A percentile compares a stretch with the other conserved stretches of the same genome.
Evolutionary conservation across 2,888 invertebrate genomes (phyloP).

Genomic region (Oasisia sp.): DNA sequence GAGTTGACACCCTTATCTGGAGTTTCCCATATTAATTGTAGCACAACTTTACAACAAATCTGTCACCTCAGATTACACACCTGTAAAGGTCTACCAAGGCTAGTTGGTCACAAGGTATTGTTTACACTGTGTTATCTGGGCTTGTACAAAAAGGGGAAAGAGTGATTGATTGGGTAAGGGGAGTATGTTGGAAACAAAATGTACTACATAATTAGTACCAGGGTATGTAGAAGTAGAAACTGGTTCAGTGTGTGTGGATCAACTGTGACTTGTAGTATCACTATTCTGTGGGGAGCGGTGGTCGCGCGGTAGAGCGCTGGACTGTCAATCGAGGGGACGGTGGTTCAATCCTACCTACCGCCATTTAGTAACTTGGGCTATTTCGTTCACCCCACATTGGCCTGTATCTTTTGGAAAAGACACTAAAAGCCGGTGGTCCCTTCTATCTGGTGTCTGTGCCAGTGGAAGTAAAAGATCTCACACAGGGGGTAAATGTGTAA

Average conservation of each 20-base stretch:
- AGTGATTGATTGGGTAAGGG: background rate
- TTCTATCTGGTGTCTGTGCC: too few species aligned
- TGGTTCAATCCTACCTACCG: too few species aligned
- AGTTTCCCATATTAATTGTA: slow-evolving; percentile 1
- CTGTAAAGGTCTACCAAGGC: background rate
- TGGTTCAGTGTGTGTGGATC: background rate
- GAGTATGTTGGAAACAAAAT: background rate
- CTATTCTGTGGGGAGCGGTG: background rate
- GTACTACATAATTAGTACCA: background rate
- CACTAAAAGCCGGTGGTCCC: too few species aligned
- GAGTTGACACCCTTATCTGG: background rate
- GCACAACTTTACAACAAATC: slow-evolving; percentile 4
- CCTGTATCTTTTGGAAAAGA: too few species aligned
- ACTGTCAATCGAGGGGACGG: too few species aligned
- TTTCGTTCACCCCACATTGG: too few species aligned
- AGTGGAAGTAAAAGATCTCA: too few species aligned
- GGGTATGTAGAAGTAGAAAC: background rate
- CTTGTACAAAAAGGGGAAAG: background rate
- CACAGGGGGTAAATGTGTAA: too few species aligned
- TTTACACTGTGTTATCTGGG: background rate
- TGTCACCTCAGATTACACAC: slow-evolving; percentile 1
- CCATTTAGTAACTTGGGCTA: too few species aligned
- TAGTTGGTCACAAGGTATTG: background rate
- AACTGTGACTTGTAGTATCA: background rate
- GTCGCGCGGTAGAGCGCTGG: too few species aligned